Conservation (phyloP, 2,888 invertebrate genomes). For the Carabus problematicus region DNA sequence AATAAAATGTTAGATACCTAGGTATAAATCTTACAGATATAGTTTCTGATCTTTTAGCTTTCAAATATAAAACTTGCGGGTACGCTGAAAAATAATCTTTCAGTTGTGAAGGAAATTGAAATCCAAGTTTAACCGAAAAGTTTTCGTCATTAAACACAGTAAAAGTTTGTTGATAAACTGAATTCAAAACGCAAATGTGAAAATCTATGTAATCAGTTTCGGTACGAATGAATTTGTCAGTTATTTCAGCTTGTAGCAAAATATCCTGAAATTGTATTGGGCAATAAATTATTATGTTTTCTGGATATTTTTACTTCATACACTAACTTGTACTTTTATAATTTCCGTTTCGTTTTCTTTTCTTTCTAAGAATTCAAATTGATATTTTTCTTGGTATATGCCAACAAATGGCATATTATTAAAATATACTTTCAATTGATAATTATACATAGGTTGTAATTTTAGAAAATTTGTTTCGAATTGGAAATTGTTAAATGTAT, state of each 20-base stretch:
- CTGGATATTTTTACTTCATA: neutral
- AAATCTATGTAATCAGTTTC: conserved; percentile 48
- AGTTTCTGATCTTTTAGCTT: neutral
- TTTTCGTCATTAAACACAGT: conserved; percentile 45
- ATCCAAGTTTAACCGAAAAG: conserved; percentile 43
- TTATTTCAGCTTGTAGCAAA: conserved; percentile 44
- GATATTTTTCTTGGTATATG: conserved; percentile 44
- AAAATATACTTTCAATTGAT: conserved; percentile 45
- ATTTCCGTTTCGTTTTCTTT: conserved; percentile 17
- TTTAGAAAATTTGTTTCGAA: conserved; percentile 46
- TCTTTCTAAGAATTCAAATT: conserved; percentile 42
- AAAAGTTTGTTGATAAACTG: conserved; percentile 48
- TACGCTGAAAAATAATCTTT: conserved; percentile 45
- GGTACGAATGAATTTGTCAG: conserved; percentile 47
- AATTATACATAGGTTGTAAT: conserved; percentile 40
- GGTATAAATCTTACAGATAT: conserved; percentile 25
- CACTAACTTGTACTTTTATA: neutral
- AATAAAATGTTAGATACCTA: conserved; percentile 16
- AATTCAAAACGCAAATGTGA: conserved; percentile 47
- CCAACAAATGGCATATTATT: conserved; percentile 46
- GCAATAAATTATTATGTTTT: conserved; percentile 4
- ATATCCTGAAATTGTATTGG: conserved; percentile 44
- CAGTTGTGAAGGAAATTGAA: conserved; percentile 47
- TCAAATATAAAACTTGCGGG: conserved; percentile 32
- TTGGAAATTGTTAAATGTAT: conserved; percentile 46